These are phyloP conservation scores for Tauraco hartlaubi DNA, from an alignment of 2,797 vertebrate species.

Conservation along the genomic window DNA sequence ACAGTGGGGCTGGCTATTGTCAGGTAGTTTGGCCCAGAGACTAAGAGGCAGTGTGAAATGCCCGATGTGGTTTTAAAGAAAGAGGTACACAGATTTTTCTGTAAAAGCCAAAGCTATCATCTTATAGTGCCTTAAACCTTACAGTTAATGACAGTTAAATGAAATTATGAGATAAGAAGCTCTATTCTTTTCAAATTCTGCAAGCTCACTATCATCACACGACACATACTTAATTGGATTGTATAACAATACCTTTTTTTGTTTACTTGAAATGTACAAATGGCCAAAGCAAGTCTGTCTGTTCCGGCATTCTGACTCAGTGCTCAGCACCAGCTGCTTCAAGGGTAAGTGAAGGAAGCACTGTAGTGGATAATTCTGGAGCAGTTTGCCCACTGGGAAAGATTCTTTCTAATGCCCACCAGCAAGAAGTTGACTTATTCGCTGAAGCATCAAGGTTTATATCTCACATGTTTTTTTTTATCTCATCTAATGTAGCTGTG, in stretches of 20 bases:
- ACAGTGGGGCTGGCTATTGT: neutral
- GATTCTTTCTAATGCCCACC: neutral
- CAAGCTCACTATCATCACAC: neutral
- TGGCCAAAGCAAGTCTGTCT: neutral
- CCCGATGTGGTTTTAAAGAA: neutral
- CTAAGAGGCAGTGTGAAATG: neutral
- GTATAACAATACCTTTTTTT: neutral
- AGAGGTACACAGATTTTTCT: neutral
- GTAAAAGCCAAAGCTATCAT: neutral
- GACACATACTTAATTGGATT: neutral
- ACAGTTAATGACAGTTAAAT: neutral
- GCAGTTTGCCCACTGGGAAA: neutral
- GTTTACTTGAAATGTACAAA: neutral
- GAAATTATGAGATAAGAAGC: neutral
- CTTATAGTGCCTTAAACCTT: neutral
- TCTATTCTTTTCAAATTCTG: neutral
- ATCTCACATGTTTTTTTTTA: neutral
- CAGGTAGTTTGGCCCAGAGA: neutral
- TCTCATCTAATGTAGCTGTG: neutral
- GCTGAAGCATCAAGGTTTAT: neutral
- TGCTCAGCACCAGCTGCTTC: neutral
- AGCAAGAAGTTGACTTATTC: neutral
- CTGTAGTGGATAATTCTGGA: neutral
- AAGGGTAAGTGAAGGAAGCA: neutral
- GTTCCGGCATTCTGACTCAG: neutral